Base-by-base conservation (phyloP, 2,888 invertebrate genomes). In the Dendrolimus houi region DNA sequence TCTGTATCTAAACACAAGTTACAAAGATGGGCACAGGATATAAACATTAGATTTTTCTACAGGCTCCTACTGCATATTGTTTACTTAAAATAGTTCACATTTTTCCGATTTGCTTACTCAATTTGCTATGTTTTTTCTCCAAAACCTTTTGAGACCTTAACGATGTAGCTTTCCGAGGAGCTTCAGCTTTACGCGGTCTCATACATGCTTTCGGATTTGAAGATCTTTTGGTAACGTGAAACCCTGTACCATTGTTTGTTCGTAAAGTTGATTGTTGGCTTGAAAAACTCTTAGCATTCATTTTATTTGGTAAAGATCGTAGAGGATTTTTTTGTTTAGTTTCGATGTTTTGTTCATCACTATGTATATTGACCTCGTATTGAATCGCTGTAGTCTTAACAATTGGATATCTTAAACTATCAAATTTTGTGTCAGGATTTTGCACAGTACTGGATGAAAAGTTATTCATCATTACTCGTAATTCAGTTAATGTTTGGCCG, bases 401-500 rank as follows among this genome's bases (percentile, higher is more conserved):
- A 7, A 54, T 42, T 2, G 60, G 41, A 0, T 61, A 63, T 57
- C 66, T 77, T 0, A 52, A 56, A 2, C 69, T 64, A 3, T 71
- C 69, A 1, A 42, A 47, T 55, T 65, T 72, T 1, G 52, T 53
- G 8, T 75, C 72, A 41, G 65, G 59, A 52, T 62, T 66, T 14
- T 58, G 42, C 57, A 73, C 64, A n/a, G 67, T 61, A n/a, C 72
- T 70, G 9, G 62, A 58, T 0, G 83, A 73, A 7, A 85, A 60
- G 55, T 71, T 79, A 2, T 71, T 66, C 1, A 87, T 66, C 69
- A 86, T 69, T 0, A 58, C 62, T 1, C 78, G 75, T 40, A 87
- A 73, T n/a, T 85, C 83, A 8, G 67, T 61, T 17, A 87, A 63
- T 1, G 85, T 82, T 57, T 81, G 73, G 0, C 84, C 81, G 14